Base-by-base conservation (phyloP, 2,888 invertebrate species). In the Thalpophila matura region DNA sequence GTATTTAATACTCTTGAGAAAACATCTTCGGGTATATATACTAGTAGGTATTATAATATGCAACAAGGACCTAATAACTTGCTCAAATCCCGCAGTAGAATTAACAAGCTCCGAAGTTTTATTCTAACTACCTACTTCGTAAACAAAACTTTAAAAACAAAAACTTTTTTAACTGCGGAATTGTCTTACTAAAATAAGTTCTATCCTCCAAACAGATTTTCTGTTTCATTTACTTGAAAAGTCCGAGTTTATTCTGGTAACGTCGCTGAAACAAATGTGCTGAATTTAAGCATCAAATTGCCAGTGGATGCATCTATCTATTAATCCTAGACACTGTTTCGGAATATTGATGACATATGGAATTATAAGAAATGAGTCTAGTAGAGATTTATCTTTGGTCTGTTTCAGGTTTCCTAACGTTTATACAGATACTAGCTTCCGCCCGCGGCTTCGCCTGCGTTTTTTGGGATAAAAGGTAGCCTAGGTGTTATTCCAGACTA, bases 171-270 rank as follows among this genome's bases (percentile, higher is more conserved):
- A n/a, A 35, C 2, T 40, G 29, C 24, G 9, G n/a, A n/a, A 14
- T 38, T 22, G 4, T 2, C 1, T 1, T 6, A 9, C 12, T 9
- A 56, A 33, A 47, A n/a, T 53, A 22, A 45, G 38, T 46, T 31
- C 29, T 18, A 42, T 43, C 14, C 4, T 42, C 24, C 27, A 20
- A 35, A 42, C 7, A 62, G 31, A 55, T 27, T 50, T 33, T 46
- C 40, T 37, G 35, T 67, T 50, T 35, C 46, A 37, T 42, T 68
- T 42, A 55, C 47, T 46, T 60, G 24, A 54, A 64, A 18, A 40
- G 26, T 50, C 49, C 16, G 3, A 31, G 33, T 67, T 60, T 67
- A 67, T 46, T 42, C 38, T n/a, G 37, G 40, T 50, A 42, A 27
- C 26, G 31, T 51, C 46, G 22, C 29, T 6, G 49, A 14, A 35